Evolutionary conservation across 2,888 invertebrate genomes (phyloP).

Genomic region (Spisula subtruncata): DNA sequence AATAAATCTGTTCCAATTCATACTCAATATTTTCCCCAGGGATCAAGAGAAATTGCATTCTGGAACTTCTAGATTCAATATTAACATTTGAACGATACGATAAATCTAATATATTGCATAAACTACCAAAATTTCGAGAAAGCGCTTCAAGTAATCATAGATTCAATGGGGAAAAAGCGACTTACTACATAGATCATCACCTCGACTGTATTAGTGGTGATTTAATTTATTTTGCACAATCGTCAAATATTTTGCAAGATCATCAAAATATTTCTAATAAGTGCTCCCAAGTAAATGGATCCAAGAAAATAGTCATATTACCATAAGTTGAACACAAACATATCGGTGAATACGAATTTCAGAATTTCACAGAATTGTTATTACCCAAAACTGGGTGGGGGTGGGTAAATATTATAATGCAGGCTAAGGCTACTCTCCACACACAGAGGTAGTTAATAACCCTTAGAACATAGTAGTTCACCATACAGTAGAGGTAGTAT

Average conservation of each 20-base stretch:
- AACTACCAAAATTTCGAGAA: background rate
- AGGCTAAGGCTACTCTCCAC: slow-evolving; percentile 5
- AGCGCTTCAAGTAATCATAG: background rate
- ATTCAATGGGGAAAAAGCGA: background rate
- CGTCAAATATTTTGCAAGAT: background rate
- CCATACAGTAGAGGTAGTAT: slow-evolving; percentile 25
- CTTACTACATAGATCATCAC: background rate
- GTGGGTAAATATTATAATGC: slow-evolving; percentile 25
- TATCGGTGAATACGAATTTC: slow-evolving; percentile 3
- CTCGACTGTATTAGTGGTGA: background rate
- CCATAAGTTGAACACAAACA: background rate
- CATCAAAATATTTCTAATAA: background rate
- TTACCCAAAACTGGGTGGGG: background rate
- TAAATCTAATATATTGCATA: background rate
- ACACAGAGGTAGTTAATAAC: slow-evolving; percentile 25
- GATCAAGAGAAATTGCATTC: background rate
- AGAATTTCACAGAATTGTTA: background rate
- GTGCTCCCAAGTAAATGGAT: background rate
- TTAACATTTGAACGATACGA: background rate
- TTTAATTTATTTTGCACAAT: slow-evolving; percentile 6
- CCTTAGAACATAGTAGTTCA: slow-evolving; percentile 17
- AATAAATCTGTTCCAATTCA: background rate
- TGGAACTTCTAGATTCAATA: background rate
- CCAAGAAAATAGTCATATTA: background rate
- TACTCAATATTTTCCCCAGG: background rate